Evolutionary conservation across 2,888 invertebrate genomes (phyloP).

Genomic region (Volucella zonaria): DNA sequence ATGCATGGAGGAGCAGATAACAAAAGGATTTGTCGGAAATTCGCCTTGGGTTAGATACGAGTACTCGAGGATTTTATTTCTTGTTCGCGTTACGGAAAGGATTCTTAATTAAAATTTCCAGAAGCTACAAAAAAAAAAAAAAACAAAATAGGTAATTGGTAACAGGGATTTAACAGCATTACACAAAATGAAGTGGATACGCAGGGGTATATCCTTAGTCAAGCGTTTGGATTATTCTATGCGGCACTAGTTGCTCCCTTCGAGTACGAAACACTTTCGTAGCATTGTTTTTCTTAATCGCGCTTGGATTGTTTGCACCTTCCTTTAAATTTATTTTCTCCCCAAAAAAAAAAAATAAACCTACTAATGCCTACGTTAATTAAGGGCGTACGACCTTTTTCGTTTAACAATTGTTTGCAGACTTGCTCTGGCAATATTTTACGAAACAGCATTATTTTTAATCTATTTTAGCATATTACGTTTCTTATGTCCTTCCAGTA

Average conservation of each 20-base stretch:
- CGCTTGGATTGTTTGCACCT: no score
- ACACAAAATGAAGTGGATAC: slow-evolving; percentile 5
- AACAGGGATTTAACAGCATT: slow-evolving; percentile 36
- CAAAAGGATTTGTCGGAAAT: slow-evolving; percentile 26
- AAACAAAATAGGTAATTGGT: slow-evolving; percentile 24
- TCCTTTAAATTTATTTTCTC: no score
- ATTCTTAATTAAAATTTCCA: slow-evolving; percentile 64
- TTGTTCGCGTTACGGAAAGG: slow-evolving; percentile 36
- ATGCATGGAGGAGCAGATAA: slow-evolving; percentile 6
- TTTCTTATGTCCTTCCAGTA: no score
- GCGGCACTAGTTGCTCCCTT: slow-evolving; percentile 43
- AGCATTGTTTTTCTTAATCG: no score
- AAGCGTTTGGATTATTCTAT: slow-evolving; percentile 18
- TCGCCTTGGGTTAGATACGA: slow-evolving; percentile 30
- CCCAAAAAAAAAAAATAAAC: no score
- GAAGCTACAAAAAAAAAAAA: slow-evolving; percentile 34
- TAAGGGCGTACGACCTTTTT: no score
- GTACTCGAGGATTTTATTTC: slow-evolving; percentile 29
- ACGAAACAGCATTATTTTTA: no score
- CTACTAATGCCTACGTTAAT: no score
- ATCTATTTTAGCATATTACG: no score
- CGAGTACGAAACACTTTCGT: neutral
- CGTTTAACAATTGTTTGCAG: no score
- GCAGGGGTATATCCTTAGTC: neutral
- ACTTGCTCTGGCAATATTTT: no score